These are phyloP conservation scores for Drosophila rufa DNA, from an alignment of 1,140 invertebrate species.

Conservation along the genomic window DNA sequence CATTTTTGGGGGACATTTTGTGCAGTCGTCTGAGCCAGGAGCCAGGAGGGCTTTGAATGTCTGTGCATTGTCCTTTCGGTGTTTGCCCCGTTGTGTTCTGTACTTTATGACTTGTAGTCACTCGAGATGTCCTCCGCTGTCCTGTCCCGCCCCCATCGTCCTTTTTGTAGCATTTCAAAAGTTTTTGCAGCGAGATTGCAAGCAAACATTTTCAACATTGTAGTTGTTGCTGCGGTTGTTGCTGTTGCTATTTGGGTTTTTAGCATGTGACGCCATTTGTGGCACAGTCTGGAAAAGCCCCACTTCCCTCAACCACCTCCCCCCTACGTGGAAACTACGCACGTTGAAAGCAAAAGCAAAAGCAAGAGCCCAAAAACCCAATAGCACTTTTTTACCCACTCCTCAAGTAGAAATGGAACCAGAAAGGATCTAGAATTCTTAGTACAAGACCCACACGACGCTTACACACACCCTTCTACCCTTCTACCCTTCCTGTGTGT, in stretches of 20 bases:
- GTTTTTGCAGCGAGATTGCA: constrained; percentile 67
- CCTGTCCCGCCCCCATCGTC: constrained; percentile 9
- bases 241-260: constrained; percentile 44
- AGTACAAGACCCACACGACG: constrained; percentile 4
- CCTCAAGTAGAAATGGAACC: constrained; percentile 32
- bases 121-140: constrained; percentile 38
- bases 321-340: constrained; percentile 4
- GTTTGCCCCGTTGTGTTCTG: constrained; percentile 58
- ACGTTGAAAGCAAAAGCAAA: constrained; percentile 45
- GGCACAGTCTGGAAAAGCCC: constrained; percentile 26
- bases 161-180: constrained; percentile 44
- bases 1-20: constrained; percentile 65
- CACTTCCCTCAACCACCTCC: background rate
- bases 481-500: constrained; percentile 3
- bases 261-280: constrained; percentile 54
- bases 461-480: background rate
- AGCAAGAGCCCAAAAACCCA: constrained; percentile 53
- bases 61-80: constrained; percentile 35
- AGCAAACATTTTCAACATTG: constrained; percentile 50
- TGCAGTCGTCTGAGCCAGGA: constrained; percentile 60
- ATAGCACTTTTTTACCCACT: constrained; percentile 61
- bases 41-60: constrained; percentile 29
- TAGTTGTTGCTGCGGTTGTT: constrained; percentile 25
- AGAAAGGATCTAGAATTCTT: constrained; percentile 46
- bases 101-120: constrained; percentile 80